phyloP scores from a whole-genome alignment of 2,113 vertebrate genomes.

The Hylia prasina region DNA sequence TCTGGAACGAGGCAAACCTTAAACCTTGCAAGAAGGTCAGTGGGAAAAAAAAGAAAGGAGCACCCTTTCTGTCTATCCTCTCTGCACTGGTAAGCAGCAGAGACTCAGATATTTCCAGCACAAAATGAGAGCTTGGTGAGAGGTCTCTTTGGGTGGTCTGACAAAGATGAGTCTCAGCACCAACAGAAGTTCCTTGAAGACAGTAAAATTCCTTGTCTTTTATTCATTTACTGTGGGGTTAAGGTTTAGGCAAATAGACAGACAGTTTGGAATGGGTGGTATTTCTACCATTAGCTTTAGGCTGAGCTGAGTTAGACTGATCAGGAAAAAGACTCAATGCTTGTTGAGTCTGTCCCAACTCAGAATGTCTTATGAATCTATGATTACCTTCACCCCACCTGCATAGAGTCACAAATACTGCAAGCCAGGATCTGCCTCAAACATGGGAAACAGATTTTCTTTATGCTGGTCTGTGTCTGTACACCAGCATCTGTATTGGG shows the following conservation, averaged over 20 bases:
- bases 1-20: neutral
- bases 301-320: neutral
- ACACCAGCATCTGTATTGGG: neutral
- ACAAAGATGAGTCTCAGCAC: neutral
- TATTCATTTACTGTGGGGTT: neutral
- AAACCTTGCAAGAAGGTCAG: slow-evolving; percentile 5
- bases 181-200: neutral
- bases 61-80: neutral
- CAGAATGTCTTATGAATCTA: neutral
- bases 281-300: neutral
- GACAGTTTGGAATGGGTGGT: neutral
- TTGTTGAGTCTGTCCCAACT: too few species aligned
- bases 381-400: neutral
- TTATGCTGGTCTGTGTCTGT: neutral
- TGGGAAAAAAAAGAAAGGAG: neutral
- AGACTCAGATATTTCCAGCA: neutral
- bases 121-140: neutral
- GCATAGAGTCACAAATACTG: neutral
- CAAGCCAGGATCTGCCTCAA: neutral
- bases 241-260: neutral
- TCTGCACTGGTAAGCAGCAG: neutral
- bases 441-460: rapidly evolving
- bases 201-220: neutral
- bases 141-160: neutral
- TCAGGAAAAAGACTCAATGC: too few species aligned